These are phyloP conservation scores for Argyresthia goedartella DNA, from an alignment of 2,888 invertebrate genomes.

Conservation along the genomic window DNA sequence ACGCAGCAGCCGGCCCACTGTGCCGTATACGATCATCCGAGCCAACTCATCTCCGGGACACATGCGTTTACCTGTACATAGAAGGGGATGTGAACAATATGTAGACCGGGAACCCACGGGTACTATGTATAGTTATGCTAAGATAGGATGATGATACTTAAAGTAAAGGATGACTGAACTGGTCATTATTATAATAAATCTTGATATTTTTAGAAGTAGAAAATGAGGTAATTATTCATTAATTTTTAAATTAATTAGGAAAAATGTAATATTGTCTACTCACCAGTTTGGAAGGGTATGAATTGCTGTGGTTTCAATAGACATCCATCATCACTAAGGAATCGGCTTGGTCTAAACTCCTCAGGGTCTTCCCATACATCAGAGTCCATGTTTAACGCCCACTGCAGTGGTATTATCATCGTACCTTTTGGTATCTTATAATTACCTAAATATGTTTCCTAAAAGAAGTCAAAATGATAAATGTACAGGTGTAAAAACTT, in stretches of 20 bases:
- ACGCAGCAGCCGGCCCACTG: constrained; percentile 78
- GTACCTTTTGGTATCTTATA: constrained; percentile 76
- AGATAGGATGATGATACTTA: too few species aligned
- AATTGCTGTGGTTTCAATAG: constrained; percentile 77
- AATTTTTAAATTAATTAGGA: too few species aligned
- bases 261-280: too few species aligned
- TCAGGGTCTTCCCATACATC: constrained; percentile 77
- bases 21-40: constrained; percentile 76
- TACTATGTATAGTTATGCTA: too few species aligned
- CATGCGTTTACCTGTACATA: constrained; percentile 79
- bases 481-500: not conserved
- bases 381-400: constrained; percentile 84
- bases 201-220: too few species aligned
- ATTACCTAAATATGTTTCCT: constrained; percentile 72
- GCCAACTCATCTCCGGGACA: constrained; percentile 89
- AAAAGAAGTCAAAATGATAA: constrained; percentile 11
- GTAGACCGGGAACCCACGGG: too few species aligned
- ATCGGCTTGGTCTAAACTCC: constrained; percentile 76
- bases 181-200: too few species aligned
- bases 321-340: constrained; percentile 74
- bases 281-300: constrained; percentile 88
- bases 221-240: too few species aligned
- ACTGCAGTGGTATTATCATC: constrained; percentile 84
- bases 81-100: not conserved
- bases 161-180: too few species aligned